Conservation (phyloP, 2,113 vertebrate species). For the Noturus placidus region DNA sequence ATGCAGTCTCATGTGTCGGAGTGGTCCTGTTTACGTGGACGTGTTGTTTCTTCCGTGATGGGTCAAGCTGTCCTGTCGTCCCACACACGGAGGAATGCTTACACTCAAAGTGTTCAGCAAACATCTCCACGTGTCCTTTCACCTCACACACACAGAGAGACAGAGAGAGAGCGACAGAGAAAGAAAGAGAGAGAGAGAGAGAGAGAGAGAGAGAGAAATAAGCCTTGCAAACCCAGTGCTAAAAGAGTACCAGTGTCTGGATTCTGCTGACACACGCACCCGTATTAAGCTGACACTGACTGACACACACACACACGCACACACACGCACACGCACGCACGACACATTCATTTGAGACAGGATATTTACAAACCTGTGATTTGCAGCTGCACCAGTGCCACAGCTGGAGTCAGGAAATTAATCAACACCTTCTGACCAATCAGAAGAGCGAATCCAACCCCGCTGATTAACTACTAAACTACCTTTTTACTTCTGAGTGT, state of each 20-base stretch:
- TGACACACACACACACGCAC: background rate
- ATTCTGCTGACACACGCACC: background rate
- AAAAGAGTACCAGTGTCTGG: conserved; percentile 4
- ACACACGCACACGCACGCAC: background rate
- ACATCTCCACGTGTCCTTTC: background rate
- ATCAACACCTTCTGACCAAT: background rate
- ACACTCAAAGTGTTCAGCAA: conserved; percentile 16
- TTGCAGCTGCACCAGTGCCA: background rate
- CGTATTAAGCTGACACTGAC: background rate
- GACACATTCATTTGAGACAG: background rate
- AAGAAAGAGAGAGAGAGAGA: background rate
- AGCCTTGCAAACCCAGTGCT: background rate
- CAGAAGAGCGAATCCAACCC: background rate
- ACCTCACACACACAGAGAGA: background rate
- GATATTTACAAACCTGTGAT: background rate
- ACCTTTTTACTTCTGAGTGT: background rate
- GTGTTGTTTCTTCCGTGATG: conserved; percentile 31
- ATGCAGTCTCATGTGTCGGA: background rate
- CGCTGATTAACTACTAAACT: background rate
- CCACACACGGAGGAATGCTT: conserved; percentile 54
- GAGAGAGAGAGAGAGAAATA: conserved; percentile 8
- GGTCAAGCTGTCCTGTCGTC: conserved; percentile 47
- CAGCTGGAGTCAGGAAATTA: background rate
- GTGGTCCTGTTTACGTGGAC: background rate
- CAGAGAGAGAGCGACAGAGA: conserved; percentile 2